Percentiles rank a stretch among this genome's conserved stretches.
These are phyloP conservation scores for Drosophila leonis DNA, from an alignment of 2,888 invertebrate species.

Conservation along the genomic window DNA sequence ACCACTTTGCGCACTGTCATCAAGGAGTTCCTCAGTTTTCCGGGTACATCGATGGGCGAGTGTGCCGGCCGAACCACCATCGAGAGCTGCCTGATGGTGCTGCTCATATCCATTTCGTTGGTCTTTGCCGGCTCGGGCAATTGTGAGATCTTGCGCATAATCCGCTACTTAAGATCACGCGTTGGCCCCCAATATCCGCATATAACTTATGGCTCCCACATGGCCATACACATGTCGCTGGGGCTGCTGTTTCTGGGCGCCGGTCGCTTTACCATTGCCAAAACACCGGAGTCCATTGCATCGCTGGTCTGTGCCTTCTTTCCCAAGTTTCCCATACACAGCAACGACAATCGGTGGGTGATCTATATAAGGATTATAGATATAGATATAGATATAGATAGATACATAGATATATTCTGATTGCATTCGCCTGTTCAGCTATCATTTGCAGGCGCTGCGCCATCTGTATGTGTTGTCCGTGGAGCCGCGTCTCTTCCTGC, in stretches of 20 bases:
- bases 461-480: constrained; percentile 98
- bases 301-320: constrained; percentile 97
- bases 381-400: neutral
- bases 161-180: constrained; percentile 93
- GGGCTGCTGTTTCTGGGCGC: constrained; percentile 97
- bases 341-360: constrained; percentile 95
- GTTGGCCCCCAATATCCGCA: constrained; percentile 90
- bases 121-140: constrained; percentile 98
- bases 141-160: constrained; percentile 91
- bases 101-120: constrained; percentile 89
- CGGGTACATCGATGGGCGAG: constrained; percentile 92
- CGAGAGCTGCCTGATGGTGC: constrained; percentile 94
- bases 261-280: constrained; percentile 93
- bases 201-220: constrained; percentile 95
- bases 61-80: constrained; percentile 95
- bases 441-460: constrained; percentile 98
- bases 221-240: constrained; percentile 97
- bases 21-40: constrained; percentile 83
- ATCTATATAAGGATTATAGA: neutral
- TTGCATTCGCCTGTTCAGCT: constrained; percentile 87
- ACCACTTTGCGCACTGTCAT: constrained; percentile 87
- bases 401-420: neutral
- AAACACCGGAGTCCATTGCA: constrained; percentile 94
- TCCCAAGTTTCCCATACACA: constrained; percentile 98
- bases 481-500: constrained; percentile 94